Base-by-base conservation (phyloP, 2,113 vertebrate species). In the Nanorana parkeri region DNA sequence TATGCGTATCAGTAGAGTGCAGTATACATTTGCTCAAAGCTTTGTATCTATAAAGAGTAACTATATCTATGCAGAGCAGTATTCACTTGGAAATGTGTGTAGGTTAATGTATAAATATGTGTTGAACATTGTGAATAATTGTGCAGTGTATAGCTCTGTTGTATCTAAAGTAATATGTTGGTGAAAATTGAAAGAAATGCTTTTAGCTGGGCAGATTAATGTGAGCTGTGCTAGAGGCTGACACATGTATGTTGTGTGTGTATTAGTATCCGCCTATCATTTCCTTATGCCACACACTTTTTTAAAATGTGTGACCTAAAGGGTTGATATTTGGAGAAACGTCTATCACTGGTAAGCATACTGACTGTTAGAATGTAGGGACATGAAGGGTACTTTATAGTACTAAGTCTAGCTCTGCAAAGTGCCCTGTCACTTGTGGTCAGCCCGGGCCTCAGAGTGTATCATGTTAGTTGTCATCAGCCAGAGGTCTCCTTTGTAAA, bases 341-440 rank as follows among this genome's bases (percentile, higher is more conserved):
- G 16, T 51, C 11, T 67, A n/a, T 19, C 20, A 55, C 1, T 32
- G 47, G 10, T n/a, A 32, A 54, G 26, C 63, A 55, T 24, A 23
- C 29, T 26, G 76, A 78, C 76, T 78, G 76, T 78, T 68, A 78
- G n/a, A 52, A 3, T 65, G 19, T 32, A 29, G 51, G 47, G 20
- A 51, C 16, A 29, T 29, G 1, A 13, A 64, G 69, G 15, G 4
- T 21, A 4, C 23, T 21, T 3, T 15, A 0, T 60, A 36, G 29
- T 74, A 74, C 32, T 16, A 47, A 13, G 13, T 11, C 6, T 15
- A 10, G 41, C 41, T 47, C 7, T 47, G 41, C 41, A 47, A 2
- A 47, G 41, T 47, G 8, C 41, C 8, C 8, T 47, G 41, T 47
- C 41, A 47, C 6, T 47, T 47, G 41, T 47, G 13, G 8, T 47